These are phyloP conservation scores for Parnassius orleans DNA, from an alignment of 2,888 invertebrate species.

Conservation along the genomic window DNA sequence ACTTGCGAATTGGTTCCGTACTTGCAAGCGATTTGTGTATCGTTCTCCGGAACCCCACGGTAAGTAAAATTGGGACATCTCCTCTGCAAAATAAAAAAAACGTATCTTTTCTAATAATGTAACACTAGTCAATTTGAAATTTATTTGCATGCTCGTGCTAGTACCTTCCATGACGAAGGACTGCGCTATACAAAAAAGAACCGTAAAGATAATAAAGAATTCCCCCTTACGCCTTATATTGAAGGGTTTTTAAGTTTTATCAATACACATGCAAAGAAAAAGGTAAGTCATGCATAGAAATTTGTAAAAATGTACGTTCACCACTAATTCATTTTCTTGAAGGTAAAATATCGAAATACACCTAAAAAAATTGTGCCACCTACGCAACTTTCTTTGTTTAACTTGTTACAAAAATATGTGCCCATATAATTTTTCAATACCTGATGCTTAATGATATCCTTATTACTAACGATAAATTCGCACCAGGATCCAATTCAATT, in stretches of 20 bases:
- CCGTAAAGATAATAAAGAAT: constrained; percentile 52
- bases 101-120: not conserved
- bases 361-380: too few species aligned
- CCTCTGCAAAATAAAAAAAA: constrained; percentile 81
- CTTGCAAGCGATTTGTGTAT: constrained; percentile 65
- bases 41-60: constrained; percentile 86
- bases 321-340: too few species aligned
- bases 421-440: too few species aligned
- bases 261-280: constrained; percentile 58
- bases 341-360: too few species aligned
- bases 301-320: constrained; percentile 1
- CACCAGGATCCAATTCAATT: too few species aligned
- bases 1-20: constrained; percentile 74
- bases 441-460: too few species aligned
- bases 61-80: constrained; percentile 88
- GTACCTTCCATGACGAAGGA: constrained; percentile 63
- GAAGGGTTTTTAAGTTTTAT: constrained; percentile 71
- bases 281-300: constrained; percentile 31
- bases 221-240: constrained; percentile 53
- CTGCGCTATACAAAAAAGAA: constrained; percentile 50
- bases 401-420: not conserved
- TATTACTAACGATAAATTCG: too few species aligned
- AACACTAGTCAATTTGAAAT: not conserved
- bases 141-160: constrained; percentile 2
- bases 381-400: not conserved